Percentiles rank a stretch among this genome's conserved stretches.
These are phyloP conservation scores for Lymantria monacha DNA, from an alignment of 2,888 invertebrate genomes.

Conservation along the genomic window DNA sequence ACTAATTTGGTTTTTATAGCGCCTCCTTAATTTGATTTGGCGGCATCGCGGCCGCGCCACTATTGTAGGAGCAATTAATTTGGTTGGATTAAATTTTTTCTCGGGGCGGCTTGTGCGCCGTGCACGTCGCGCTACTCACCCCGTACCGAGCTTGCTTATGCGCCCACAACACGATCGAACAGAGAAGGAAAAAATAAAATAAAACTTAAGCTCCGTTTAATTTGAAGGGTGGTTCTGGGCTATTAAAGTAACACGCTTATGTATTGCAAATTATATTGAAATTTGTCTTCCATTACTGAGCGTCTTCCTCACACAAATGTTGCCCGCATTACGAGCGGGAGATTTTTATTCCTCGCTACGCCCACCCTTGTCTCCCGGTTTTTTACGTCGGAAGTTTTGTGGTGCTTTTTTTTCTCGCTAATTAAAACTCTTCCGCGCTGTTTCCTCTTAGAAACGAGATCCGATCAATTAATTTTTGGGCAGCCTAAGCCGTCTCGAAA, in stretches of 20 bases:
- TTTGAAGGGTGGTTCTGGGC: slow-evolving; percentile 83
- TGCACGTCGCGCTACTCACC: slow-evolving; percentile 47
- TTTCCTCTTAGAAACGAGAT: slow-evolving; percentile 79
- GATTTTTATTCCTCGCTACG: slow-evolving; percentile 76
- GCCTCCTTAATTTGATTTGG: slow-evolving; percentile 83
- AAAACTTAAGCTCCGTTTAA: slow-evolving; percentile 83
- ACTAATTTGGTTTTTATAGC: slow-evolving; percentile 84
- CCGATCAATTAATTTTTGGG: slow-evolving; percentile 81
- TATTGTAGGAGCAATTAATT: slow-evolving; percentile 82
- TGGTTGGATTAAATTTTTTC: slow-evolving; percentile 81
- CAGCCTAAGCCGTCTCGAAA: slow-evolving; percentile 74
- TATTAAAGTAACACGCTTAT: slow-evolving; percentile 84
- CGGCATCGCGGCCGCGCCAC: slow-evolving; percentile 78
- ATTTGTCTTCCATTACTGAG: slow-evolving; percentile 82
- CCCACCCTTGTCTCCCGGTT: slow-evolving; percentile 79
- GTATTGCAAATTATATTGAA: slow-evolving; percentile 84
- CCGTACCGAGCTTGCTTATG: slow-evolving; percentile 50
- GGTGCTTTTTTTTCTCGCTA: slow-evolving; percentile 78
- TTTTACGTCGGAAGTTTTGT: slow-evolving; percentile 78
- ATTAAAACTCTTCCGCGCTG: slow-evolving; percentile 82
- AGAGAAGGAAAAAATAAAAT: slow-evolving; percentile 79
- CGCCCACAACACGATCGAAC: slow-evolving; percentile 64
- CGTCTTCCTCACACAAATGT: slow-evolving; percentile 82
- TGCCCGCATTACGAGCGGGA: slow-evolving; percentile 80
- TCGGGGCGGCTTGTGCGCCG: slow-evolving; percentile 54